Base-by-base conservation (phyloP, 1,140 invertebrate species). In the Nebria ingens region DNA sequence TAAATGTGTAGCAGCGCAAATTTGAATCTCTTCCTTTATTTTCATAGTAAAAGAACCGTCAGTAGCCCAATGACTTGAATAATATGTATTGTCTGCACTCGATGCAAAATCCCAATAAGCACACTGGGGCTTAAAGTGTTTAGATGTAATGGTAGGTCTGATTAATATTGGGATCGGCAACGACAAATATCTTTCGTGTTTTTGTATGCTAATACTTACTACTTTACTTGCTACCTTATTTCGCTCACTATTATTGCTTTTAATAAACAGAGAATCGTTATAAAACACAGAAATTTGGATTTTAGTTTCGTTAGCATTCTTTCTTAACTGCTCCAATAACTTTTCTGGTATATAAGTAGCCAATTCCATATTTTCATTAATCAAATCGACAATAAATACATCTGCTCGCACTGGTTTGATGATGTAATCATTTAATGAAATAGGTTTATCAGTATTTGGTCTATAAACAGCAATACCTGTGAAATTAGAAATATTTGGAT, bases 71-170 rank as follows among this genome's bases (percentile, higher is more conserved):
- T 66, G 65, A 12, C 73, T 68, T 1, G 66, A 61, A 25, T 60
- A 49, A 54, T 62, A 51, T n/a, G n/a, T n/a, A n/a, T n/a, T n/a
- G n/a, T n/a, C n/a, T n/a, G n/a, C n/a, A 19, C 53, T 51, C 20
- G 70, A 53, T 12, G 63, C 66, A 61, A n/a, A 79, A 63, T 81
- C 75, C 80, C 80, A 83, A 68, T 73, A 65, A 79, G 82, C 56
- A 62, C 12, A 59, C 50, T n/a, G 15, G 57, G n/a, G 61, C 54
- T 51, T 62, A 51, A 40, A 54, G 56, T 23, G 38, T 19, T 54
- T 63, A 1, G 64, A n/a, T n/a, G n/a, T n/a, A n/a, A n/a, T n/a
- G n/a, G n/a, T 55, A 34, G 71, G 62, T 58, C 68, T 72, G 38
- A 77, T 74, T 17, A 81, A 53, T 49, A 79, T 56, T 9, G 76